phyloP scores from a whole-genome alignment of 2,888 invertebrate genomes.

The Lysandra coridon region DNA sequence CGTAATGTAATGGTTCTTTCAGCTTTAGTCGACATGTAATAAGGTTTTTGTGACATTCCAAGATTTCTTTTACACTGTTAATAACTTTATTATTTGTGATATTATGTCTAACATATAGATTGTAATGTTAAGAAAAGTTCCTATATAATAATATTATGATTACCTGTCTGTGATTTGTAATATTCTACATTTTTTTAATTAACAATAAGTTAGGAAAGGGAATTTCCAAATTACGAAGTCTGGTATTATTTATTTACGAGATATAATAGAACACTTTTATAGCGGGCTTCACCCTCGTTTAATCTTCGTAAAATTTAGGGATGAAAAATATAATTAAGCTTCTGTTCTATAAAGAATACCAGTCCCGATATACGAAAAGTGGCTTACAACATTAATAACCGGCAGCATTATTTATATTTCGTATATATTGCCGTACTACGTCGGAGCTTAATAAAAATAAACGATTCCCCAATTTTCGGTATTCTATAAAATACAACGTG shows the following conservation, averaged over 20 bases:
- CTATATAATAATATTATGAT: too few species aligned
- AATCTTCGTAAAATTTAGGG: neutral
- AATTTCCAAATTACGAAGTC: neutral
- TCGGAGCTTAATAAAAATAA: constrained; percentile 10
- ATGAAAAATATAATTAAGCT: constrained; percentile 9
- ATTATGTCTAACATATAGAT: too few species aligned
- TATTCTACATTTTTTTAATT: neutral
- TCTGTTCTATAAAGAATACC: neutral
- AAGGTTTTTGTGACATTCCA: neutral
- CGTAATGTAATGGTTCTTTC: constrained; percentile 10
- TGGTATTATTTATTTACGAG: constrained; percentile 1
- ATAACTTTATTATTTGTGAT: neutral
- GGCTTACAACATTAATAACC: neutral
- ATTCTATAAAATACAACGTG: constrained; percentile 10
- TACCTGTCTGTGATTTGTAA: neutral
- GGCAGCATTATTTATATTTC: constrained; percentile 18
- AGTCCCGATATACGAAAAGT: neutral
- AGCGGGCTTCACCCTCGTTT: neutral
- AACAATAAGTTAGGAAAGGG: neutral
- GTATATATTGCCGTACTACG: neutral
- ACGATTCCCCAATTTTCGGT: constrained; percentile 20
- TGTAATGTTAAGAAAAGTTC: too few species aligned
- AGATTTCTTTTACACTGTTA: neutral
- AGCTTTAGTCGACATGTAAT: neutral
- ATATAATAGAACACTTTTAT: constrained; percentile 1